Evolutionary conservation across 2,888 invertebrate species (phyloP), one percentile per base, ranked within the genome.

Genomic region (Scaptomyza tumidula): DNA sequence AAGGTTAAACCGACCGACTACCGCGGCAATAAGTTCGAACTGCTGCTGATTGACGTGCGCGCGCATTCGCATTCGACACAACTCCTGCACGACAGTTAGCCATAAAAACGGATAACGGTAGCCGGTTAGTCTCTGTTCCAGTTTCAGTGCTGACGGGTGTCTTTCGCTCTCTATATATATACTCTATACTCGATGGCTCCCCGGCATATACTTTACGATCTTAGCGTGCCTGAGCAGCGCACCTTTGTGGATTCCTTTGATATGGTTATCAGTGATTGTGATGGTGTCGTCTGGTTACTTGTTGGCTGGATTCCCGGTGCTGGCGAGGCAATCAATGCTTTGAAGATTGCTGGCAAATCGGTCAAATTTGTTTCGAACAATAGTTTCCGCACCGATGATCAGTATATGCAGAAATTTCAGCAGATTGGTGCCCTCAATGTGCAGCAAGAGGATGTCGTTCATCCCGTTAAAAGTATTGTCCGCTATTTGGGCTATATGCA

Each of bases 261-360:
- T 78, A 92, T 92, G 45, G 92, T 94, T 54, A 89, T 94, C 46
- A 93, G 93, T 56, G 94, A 94, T 77, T 94, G 94, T 81, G 94
- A 94, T 90, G 94, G 94, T 6, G 93, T 93, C 1, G 63, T 94
- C 11, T 93, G 93, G 93, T 44, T 89, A 39, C 41, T 91, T 0
- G 71, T 78, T 2, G 78, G 82, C 3, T 88, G 91, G 11, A 91
- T 93, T 39, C 87, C 90, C 3, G 91, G 91, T 3, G 86, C 92
- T 2, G 79, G 91, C 0, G 87, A 90, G 5, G 88, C 92, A 1
- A 75, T 93, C 3, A 90, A 84, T 29, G 86, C 81, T 24, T 78
- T 94, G 0, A 86, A 91, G 43, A 68, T 80, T 4, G 67, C 91
- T 39, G 93, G 93, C 0, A 94, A 94, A 71, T 78, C 83, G 24